Conservation (phyloP, 2,797 vertebrate genomes). For the Emydoidea blandingii region DNA sequence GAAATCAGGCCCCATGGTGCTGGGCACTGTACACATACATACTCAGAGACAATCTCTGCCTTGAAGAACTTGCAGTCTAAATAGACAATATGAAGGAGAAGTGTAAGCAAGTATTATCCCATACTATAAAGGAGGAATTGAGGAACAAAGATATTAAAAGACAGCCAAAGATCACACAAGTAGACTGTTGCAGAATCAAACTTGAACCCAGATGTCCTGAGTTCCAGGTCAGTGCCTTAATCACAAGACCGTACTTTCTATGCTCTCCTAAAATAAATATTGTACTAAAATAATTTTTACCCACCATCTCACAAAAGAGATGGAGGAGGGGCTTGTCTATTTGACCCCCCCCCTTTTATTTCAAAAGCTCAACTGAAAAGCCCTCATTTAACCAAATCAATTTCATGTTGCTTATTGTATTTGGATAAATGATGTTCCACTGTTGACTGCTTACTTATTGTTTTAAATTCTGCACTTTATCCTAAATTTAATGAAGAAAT, state of each 20-base stretch:
- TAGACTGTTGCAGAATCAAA: background rate
- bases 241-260: background rate
- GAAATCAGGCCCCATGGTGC: background rate
- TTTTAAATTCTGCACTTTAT: constrained; percentile 43
- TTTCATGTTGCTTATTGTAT: background rate
- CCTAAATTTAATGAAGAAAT: constrained; percentile 50
- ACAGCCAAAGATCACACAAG: background rate
- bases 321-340: background rate
- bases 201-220: background rate
- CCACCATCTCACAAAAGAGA: background rate
- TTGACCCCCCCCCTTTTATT: background rate
- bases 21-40: background rate
- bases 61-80: background rate
- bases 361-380: background rate
- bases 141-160: background rate
- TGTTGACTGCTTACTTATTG: background rate
- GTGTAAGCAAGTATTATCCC: background rate
- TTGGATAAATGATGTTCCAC: background rate
- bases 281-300: background rate
- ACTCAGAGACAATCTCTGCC: background rate
- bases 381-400: fast-evolving
- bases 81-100: background rate
- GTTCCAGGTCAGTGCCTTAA: background rate
- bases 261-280: background rate
- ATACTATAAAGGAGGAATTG: background rate